These are phyloP conservation scores for Orchestia grillus DNA, from an alignment of 1,140 invertebrate genomes.

Conservation along the genomic window DNA sequence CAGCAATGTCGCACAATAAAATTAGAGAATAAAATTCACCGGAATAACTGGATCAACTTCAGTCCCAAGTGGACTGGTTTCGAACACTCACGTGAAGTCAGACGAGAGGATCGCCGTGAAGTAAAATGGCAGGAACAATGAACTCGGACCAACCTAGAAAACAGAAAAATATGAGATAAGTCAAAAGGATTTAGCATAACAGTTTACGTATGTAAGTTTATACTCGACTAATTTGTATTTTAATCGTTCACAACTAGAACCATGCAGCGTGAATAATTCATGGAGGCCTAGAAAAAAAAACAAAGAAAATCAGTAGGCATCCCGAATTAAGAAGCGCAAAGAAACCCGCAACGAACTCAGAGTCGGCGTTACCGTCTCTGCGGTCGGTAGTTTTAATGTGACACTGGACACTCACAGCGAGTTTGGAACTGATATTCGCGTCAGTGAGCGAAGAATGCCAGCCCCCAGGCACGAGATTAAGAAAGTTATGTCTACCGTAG, in stretches of 20 bases:
- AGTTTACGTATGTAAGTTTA: not conserved
- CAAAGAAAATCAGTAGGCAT: not conserved
- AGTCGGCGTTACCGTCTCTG: too few relatives aligned
- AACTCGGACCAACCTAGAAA: not conserved
- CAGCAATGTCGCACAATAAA: too few relatives aligned
- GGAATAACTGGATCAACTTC: too few relatives aligned
- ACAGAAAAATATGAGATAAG: not conserved
- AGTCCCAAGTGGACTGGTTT: too few relatives aligned
- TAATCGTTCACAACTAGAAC: not conserved
- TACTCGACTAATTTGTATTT: not conserved
- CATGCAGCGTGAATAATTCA: not conserved
- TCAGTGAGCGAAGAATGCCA: not conserved
- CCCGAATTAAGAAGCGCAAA: not conserved
- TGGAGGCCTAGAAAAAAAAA: not conserved
- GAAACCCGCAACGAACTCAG: not conserved
- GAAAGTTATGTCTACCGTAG: not conserved
- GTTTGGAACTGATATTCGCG: not conserved
- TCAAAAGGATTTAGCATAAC: not conserved
- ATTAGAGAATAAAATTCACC: too few relatives aligned
- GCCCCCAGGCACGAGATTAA: not conserved
- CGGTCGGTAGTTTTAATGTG: not conserved
- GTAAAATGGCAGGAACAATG: not conserved
- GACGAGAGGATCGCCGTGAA: not conserved
- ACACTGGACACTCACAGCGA: not conserved
- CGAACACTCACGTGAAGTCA: not conserved